These are phyloP conservation scores for Orchesella flavescens DNA, from an alignment of 2,888 invertebrate species.

Conservation along the genomic window DNA sequence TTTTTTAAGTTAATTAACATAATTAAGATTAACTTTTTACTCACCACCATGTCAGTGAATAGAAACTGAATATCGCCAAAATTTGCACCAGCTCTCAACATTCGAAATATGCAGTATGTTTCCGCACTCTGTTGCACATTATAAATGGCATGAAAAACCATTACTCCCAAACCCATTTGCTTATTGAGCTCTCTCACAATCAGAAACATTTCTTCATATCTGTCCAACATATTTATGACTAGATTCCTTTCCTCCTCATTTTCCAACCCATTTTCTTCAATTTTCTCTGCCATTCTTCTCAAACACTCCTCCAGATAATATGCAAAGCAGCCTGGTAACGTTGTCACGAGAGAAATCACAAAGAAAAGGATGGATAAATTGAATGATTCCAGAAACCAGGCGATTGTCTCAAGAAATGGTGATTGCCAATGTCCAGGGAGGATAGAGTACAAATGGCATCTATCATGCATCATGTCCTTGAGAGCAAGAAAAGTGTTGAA, in stretches of 20 bases:
- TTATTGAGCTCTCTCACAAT: conserved; percentile 24
- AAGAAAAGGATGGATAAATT: conserved; percentile 15
- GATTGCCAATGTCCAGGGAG: conserved; percentile 7
- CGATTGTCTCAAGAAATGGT: not conserved
- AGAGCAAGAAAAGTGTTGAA: conserved; percentile 16
- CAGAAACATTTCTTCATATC: conserved; percentile 4
- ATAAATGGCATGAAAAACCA: conserved; percentile 17
- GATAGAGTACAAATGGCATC: conserved; percentile 5
- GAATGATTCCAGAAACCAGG: conserved; percentile 30
- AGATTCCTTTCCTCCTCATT: not conserved
- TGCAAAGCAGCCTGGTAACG: conserved; percentile 15
- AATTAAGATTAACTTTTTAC: too few species aligned
- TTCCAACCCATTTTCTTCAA: not conserved
- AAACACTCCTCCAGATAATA: conserved; percentile 21
- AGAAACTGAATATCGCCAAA: conserved; percentile 26
- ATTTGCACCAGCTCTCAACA: conserved; percentile 23
- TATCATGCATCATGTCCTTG: conserved; percentile 14
- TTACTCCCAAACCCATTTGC: conserved; percentile 6
- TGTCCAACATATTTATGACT: not conserved
- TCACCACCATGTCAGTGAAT: conserved; percentile 32
- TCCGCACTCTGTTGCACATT: conserved; percentile 25
- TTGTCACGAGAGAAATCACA: conserved; percentile 26
- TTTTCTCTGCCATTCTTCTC: not conserved
- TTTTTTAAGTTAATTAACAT: too few species aligned
- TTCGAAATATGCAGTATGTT: conserved; percentile 27